A percentile compares a stretch with the other conserved stretches of the same genome.
These are phyloP conservation scores for Temnothorax rugatulus DNA, from an alignment of 2,888 invertebrate genomes.

Conservation along the genomic window DNA sequence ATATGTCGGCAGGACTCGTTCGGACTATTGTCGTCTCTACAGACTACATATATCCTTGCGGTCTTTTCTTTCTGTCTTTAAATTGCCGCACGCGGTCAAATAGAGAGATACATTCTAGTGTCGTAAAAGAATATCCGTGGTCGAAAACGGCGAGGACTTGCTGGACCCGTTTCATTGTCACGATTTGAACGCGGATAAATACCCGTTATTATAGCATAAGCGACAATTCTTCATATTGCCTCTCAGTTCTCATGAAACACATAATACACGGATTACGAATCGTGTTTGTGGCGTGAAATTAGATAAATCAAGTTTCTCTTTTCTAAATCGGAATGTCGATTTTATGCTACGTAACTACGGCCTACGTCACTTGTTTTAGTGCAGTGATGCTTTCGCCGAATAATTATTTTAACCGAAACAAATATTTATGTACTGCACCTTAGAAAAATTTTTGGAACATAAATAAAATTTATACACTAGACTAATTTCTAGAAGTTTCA, in stretches of 20 bases:
- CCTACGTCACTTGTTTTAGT: neutral
- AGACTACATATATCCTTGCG: too few relatives aligned
- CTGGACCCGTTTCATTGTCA: conserved; percentile 21
- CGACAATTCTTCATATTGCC: conserved; percentile 12
- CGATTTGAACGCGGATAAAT: conserved; percentile 29
- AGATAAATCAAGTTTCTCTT: neutral
- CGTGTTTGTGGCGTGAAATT: neutral
- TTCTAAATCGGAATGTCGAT: neutral
- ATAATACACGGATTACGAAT: neutral
- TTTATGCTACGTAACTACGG: neutral
- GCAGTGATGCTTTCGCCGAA: neutral
- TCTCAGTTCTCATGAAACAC: conserved; percentile 9
- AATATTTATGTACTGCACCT: neutral
- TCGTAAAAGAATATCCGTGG: neutral
- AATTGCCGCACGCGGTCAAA: conserved; percentile 46
- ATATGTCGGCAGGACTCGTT: too few relatives aligned
- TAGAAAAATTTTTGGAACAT: neutral
- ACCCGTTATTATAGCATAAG: neutral
- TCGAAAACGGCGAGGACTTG: neutral
- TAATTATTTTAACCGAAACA: neutral
- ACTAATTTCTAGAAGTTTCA: neutral
- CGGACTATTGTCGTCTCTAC: too few relatives aligned
- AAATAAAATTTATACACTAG: neutral
- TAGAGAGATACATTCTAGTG: neutral
- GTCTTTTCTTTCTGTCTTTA: conserved; percentile 51